phyloP scores from a whole-genome alignment of 2,888 invertebrate species.

The Nemotelus nigrinus region DNA sequence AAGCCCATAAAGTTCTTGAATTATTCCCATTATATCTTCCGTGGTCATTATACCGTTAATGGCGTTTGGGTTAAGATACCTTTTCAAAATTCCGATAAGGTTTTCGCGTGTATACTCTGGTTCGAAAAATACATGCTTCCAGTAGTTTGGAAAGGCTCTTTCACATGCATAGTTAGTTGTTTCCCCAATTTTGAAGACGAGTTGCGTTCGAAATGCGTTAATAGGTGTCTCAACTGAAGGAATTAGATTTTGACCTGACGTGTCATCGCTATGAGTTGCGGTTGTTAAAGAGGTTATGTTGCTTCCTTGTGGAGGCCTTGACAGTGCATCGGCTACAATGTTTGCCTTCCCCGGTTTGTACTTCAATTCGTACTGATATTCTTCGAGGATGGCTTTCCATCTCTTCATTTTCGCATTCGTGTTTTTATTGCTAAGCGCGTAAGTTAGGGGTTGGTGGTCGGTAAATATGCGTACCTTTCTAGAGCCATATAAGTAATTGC shows the following conservation, averaged over 20 bases:
- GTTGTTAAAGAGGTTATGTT: too few species aligned
- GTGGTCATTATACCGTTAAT: slow-evolving; percentile 14
- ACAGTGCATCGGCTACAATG: slow-evolving; percentile 1
- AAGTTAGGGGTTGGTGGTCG: not conserved
- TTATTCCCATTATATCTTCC: not conserved
- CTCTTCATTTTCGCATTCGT: not conserved
- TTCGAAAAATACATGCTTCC: not conserved
- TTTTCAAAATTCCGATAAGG: slow-evolving; percentile 5
- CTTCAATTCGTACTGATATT: not conserved
- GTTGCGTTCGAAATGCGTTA: not conserved
- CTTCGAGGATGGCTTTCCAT: not conserved
- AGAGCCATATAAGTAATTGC: slow-evolving; percentile 4
- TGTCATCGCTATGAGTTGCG: too few species aligned
- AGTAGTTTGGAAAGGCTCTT: not conserved
- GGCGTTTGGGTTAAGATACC: slow-evolving; percentile 22
- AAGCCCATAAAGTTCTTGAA: slow-evolving; percentile 1
- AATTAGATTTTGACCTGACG: too few species aligned
- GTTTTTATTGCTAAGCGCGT: not conserved
- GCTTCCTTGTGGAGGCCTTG: not conserved
- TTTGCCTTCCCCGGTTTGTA: slow-evolving; percentile 9
- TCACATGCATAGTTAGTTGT: not conserved
- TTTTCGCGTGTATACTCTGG: not conserved
- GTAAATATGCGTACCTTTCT: slow-evolving; percentile 3
- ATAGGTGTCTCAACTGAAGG: too few species aligned
- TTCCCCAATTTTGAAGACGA: not conserved